Base-by-base conservation (phyloP, 2,888 invertebrate genomes). In the Isoperla grammatica region DNA sequence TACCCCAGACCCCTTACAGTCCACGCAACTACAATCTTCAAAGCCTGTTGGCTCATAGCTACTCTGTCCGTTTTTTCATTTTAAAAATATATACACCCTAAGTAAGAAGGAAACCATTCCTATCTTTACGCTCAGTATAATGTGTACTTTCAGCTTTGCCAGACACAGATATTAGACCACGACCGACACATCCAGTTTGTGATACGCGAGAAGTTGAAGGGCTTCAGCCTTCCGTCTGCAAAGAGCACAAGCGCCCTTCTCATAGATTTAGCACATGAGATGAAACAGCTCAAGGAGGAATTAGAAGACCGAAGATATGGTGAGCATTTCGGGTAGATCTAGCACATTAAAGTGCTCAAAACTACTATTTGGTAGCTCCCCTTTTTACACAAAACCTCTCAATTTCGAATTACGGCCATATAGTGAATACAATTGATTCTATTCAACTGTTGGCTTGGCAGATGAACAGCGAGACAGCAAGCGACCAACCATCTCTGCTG, bases 261-360 rank as follows among this genome's bases (percentile, higher is more conserved):
- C 0, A 83, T 91, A 17, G 94, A 95, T 68, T 78, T 97, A 42
- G 88, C 93, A 1, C 81, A 88, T 49, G 95, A 96, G 69, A 81
- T 97, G 70, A 85, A 90, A 58, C 85, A 87, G 62, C 78, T 96
- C 67, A 85, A 94, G 66, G 95, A 95, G 62, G 90, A 95, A 69
- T 81, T 95, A 56, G 90, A 91, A 75, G 81, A 86, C 71, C 77
- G 85, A 75, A 78, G 73, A 71, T 71, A 73, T 61, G 75, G 76
- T 75, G 61, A 65, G 68, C 55, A 50, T 35, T 29, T 6, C 29
- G 4, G 29, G 29, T 29, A 29, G 5, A 29, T 19, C 55, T 35
- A 22, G 4, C 29, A 6, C 29, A 29, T n/a, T n/a, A n/a, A n/a
- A n/a, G n/a, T n/a, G n/a, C n/a, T n/a, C n/a, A n/a, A n/a, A n/a